Evolutionary conservation across 2,113 vertebrate species (phyloP).

Genomic region (Candoia aspera): DNA sequence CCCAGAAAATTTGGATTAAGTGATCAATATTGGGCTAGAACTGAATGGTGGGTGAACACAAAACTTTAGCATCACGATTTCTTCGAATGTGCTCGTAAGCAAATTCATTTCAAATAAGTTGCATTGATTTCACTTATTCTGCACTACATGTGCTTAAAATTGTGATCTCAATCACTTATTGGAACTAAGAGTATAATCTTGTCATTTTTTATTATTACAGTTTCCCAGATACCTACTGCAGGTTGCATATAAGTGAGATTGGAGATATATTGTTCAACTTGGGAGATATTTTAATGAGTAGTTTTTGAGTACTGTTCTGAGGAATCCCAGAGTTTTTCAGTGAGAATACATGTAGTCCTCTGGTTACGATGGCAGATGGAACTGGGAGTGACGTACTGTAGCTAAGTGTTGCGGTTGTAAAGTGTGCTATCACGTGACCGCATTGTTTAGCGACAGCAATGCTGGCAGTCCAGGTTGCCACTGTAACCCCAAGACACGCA

Average conservation of each 20-base stretch:
- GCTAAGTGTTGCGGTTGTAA: no score
- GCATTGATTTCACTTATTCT: background rate
- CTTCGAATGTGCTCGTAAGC: slow-evolving; percentile 28
- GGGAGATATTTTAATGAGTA: background rate
- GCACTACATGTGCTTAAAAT: background rate
- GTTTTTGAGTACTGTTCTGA: background rate
- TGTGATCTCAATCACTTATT: background rate
- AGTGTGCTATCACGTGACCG: no score
- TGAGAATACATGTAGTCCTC: no score
- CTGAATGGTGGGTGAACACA: slow-evolving; percentile 28
- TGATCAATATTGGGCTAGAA: slow-evolving; percentile 10
- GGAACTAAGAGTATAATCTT: slow-evolving; percentile 2
- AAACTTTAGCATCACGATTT: background rate
- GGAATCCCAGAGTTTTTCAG: background rate
- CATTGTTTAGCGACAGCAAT: no score
- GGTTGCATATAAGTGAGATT: slow-evolving; percentile 52
- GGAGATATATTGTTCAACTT: slow-evolving; percentile 54
- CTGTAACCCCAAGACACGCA: no score
- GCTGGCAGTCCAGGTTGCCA: no score
- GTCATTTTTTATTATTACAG: slow-evolving; percentile 36
- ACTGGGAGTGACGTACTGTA: no score
- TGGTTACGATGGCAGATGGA: no score
- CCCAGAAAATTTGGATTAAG: slow-evolving; percentile 14
- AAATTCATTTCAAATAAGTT: background rate
- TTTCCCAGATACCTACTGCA: slow-evolving; percentile 33